Evolutionary conservation across 1,140 invertebrate species (phyloP), one percentile per base, ranked within the genome.

Genomic region (Coelopa frigida): DNA sequence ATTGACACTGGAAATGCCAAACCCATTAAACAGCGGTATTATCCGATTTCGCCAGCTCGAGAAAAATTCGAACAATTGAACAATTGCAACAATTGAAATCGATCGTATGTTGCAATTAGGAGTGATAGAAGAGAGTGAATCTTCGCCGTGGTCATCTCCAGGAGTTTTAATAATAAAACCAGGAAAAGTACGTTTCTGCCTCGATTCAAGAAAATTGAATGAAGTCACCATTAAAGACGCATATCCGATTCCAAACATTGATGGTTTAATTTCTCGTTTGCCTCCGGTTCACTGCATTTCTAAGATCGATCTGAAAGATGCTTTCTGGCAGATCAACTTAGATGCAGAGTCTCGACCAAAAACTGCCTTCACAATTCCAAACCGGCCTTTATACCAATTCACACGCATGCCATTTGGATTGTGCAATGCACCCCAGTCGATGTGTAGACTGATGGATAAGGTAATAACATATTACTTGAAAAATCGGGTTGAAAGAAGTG

Each of bases 141-240:
- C 51, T 41, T 41, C 39, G 11, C 39, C 55, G 14, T 48, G 37
- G 46, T 33, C 23, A 11, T 41, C 27, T 15, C 46, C 46, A 23
- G 38, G 12, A 11, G 31, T 33, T 20, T 31, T 47, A n/a, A 35
- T 51, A 15, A 17, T 29, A 5, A 52, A 48, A 24, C 50, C 50
- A 4, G 50, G 42, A 12, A 49, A 52, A 26, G 18, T 45, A 18
- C n/a, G 46, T 58, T 35, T 70, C 48, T 70, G 64, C 44, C 52
- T 71, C 12, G 69, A 72, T 41, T 60, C 59, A 20, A 35, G 70
- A 3, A 59, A 57, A 44, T 24, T 72, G 5, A 73, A 71, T 37
- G 48, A 57, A 3, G 38, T 70, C 1, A 68, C 70, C 1, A 60
- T 57, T 27, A 53, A 52, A 18, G 62, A 72, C 45, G 57, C 59